A percentile compares a stretch with the other conserved stretches of the same genome.
These are phyloP conservation scores for Microcebus tavaratra DNA, from an alignment of 2,113 vertebrate species.

Conservation along the genomic window DNA sequence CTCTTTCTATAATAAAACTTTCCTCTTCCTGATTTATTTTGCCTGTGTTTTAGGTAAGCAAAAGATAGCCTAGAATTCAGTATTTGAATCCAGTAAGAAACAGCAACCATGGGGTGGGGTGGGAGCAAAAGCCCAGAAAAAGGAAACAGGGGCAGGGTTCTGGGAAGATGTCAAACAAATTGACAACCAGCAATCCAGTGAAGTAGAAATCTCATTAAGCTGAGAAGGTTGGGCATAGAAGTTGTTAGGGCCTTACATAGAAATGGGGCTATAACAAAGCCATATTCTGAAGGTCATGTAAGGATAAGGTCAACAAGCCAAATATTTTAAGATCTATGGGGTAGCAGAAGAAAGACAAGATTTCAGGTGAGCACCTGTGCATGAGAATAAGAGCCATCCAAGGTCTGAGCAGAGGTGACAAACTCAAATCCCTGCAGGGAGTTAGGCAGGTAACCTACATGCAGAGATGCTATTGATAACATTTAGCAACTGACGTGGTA, in stretches of 20 bases:
- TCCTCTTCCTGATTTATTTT: constrained; percentile 33
- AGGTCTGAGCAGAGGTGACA: neutral
- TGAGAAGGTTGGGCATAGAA: neutral
- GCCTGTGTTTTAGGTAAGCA: neutral
- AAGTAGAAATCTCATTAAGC: neutral
- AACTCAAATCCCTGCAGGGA: neutral
- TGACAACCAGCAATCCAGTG: neutral
- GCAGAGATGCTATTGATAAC: neutral
- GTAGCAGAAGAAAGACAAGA: neutral
- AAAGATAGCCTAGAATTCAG: neutral
- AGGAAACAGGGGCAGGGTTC: neutral
- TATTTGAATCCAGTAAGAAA: neutral
- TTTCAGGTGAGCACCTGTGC: neutral
- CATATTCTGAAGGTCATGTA: neutral
- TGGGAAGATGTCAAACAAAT: neutral
- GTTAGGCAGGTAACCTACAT: neutral
- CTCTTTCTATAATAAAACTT: neutral
- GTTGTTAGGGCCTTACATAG: neutral
- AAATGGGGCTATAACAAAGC: neutral
- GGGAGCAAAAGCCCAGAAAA: neutral
- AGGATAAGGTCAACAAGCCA: neutral
- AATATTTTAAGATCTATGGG: neutral
- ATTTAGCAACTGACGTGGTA: no score
- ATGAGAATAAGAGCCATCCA: neutral
- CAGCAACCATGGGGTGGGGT: neutral